Evolutionary conservation across 2,113 vertebrate species (phyloP).

Genomic region (Toxotes chatareus): DNA sequence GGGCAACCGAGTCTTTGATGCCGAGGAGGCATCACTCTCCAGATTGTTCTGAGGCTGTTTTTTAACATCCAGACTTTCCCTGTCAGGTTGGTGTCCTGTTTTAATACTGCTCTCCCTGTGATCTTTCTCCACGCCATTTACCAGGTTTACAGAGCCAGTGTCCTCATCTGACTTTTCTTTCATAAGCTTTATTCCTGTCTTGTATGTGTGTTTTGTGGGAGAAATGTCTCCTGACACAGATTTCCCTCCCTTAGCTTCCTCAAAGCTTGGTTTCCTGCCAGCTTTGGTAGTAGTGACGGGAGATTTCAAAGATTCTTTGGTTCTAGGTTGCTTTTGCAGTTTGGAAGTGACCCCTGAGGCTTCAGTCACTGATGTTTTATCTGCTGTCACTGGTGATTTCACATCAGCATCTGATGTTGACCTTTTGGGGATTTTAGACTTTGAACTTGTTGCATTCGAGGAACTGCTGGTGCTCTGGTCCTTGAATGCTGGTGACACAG

Average conservation of each 20-base stretch:
- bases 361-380: conserved; percentile 52
- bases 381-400: conserved; percentile 66
- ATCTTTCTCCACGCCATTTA: conserved; percentile 55
- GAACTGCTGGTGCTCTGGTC: conserved; percentile 50
- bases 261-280: conserved; percentile 56
- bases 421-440: conserved; percentile 82
- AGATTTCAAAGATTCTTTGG: conserved; percentile 67
- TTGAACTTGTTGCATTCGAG: conserved; percentile 36
- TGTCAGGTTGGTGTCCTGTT: conserved; percentile 1
- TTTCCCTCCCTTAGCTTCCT: conserved; percentile 58
- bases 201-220: conserved; percentile 55
- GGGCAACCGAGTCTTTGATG: conserved; percentile 69
- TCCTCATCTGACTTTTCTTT: conserved; percentile 49
- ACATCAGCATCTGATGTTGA: conserved; percentile 59
- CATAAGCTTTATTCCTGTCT: conserved; percentile 14
- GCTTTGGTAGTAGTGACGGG: conserved; percentile 17
- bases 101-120: conserved; percentile 24
- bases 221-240: conserved; percentile 40
- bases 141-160: conserved; percentile 38
- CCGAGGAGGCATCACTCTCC: conserved; percentile 48
- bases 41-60: conserved; percentile 21
- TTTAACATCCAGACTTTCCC: conserved; percentile 51
- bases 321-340: conserved; percentile 55
- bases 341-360: conserved; percentile 31
- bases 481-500: conserved; percentile 63